Conservation (phyloP, 2,888 invertebrate genomes). For the Lasioglossum oenotherae region DNA sequence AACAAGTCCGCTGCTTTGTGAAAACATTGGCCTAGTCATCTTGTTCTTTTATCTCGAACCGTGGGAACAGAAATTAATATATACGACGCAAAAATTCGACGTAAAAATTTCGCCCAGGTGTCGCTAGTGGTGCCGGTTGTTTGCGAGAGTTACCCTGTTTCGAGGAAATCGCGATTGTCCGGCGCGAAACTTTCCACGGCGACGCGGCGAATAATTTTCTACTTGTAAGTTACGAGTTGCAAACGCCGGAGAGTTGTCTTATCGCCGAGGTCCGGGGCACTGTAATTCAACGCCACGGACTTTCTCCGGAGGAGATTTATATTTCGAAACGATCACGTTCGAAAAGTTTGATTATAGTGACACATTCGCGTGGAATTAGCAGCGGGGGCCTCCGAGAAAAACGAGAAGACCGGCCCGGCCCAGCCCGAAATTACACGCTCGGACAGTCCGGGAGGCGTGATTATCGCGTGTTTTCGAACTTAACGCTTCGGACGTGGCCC, state of each 20-base stretch:
- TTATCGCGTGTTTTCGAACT: slow-evolving; percentile 14
- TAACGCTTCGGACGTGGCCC: background rate
- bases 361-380: slow-evolving; percentile 27
- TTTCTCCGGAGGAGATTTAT: slow-evolving; percentile 37
- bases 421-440: slow-evolving; percentile 16
- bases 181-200: background rate
- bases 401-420: background rate
- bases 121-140: background rate
- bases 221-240: slow-evolving; percentile 27
- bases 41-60: background rate
- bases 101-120: background rate
- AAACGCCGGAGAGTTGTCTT: background rate
- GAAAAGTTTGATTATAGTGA: slow-evolving; percentile 26
- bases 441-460: slow-evolving; percentile 8
- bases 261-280: background rate
- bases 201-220: slow-evolving; percentile 1
- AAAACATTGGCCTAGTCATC: background rate
- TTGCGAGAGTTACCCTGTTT: no score
- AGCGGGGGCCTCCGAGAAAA: background rate
- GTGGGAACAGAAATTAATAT: background rate
- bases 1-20: background rate
- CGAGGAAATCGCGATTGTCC: background rate
- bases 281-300: slow-evolving; percentile 21
- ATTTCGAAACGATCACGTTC: slow-evolving; percentile 33
- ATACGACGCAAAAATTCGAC: no score